Conservation (phyloP, 2,888 invertebrate genomes). For the Eupithecia vulgata region DNA sequence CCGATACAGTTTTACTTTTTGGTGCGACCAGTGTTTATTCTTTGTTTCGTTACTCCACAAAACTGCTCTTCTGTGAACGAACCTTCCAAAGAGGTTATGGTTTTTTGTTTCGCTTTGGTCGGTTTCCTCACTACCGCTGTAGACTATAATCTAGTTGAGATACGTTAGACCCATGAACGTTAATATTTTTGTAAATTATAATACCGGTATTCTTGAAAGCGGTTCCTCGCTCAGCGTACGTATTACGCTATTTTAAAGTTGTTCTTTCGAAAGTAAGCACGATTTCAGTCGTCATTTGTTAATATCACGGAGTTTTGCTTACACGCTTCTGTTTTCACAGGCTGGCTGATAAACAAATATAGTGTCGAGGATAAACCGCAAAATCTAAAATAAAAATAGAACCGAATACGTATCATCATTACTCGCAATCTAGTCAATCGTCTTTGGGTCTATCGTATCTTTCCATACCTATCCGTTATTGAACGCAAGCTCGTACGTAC, state of each 20-base stretch:
- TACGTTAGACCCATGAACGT: background rate
- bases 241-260: background rate
- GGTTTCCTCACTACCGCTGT: background rate
- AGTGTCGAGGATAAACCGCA: background rate
- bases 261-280: background rate
- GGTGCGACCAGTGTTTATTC: too few species aligned
- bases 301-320: background rate
- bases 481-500: constrained; percentile 21
- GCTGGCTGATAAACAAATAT: background rate
- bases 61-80: constrained; percentile 4
- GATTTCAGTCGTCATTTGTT: background rate
- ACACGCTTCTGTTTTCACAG: background rate
- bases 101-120: background rate
- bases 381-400: background rate
- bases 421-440: background rate
- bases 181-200: background rate
- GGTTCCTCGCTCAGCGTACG: background rate
- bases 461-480: background rate
- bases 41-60: background rate
- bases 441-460: background rate
- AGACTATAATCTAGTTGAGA: background rate
- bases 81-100: background rate
- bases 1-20: background rate
- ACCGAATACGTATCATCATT: too few species aligned
- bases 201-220: constrained; percentile 1